These are phyloP conservation scores for Chelonia mydas DNA, from an alignment of 2,797 vertebrate genomes.

Conservation along the genomic window DNA sequence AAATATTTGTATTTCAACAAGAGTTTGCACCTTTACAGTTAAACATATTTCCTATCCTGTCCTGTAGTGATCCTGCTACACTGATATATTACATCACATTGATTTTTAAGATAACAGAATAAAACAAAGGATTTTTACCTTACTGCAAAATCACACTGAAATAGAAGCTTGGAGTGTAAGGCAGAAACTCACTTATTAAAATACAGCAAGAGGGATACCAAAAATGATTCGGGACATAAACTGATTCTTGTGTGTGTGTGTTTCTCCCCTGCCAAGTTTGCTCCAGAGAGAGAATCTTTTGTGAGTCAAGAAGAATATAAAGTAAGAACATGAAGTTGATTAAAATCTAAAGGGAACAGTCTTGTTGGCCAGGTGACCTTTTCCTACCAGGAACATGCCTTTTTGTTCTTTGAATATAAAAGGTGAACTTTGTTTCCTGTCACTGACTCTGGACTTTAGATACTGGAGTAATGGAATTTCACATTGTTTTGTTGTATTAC, in stretches of 20 bases:
- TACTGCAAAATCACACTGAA: slow-evolving; percentile 24
- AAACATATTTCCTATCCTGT: background rate
- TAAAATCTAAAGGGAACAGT: background rate
- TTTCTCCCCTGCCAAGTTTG: background rate
- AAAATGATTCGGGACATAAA: slow-evolving; percentile 10
- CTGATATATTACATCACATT: background rate
- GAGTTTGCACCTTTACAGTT: background rate
- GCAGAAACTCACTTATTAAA: background rate
- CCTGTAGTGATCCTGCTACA: background rate
- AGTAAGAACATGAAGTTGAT: background rate
- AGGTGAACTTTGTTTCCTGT: background rate
- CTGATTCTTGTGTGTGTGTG: slow-evolving; percentile 25
- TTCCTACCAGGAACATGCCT: background rate
- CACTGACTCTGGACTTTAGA: background rate
- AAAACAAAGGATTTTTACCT: background rate
- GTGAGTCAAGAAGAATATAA: background rate
- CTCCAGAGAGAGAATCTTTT: background rate
- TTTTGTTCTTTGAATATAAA: background rate
- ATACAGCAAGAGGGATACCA: background rate
- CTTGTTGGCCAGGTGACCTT: background rate
- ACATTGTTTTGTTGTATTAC: background rate
- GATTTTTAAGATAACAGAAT: slow-evolving; percentile 5
- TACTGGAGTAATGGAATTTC: background rate
- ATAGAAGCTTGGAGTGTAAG: background rate
- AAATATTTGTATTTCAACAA: background rate